These are phyloP conservation scores for Chaenodraco wilsoni DNA, from an alignment of 2,797 vertebrate genomes.

Conservation along the genomic window DNA sequence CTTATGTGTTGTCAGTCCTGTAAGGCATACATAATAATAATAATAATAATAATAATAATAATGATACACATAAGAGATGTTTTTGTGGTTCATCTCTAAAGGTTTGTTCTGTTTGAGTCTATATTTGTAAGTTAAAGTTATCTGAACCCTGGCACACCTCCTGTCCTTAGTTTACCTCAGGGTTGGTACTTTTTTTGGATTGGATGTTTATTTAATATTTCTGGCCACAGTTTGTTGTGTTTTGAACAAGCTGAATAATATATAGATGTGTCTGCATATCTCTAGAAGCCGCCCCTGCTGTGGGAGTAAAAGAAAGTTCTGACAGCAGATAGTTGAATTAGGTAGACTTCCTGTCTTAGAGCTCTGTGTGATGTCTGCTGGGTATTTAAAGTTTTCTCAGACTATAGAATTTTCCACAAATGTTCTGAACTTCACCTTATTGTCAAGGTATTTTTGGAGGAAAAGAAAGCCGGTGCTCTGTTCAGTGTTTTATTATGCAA, in stretches of 20 bases:
- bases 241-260: constrained; percentile 53
- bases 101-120: background rate
- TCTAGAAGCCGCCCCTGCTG: constrained; percentile 16
- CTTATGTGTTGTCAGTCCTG: background rate
- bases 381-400: constrained; percentile 32
- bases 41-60: background rate
- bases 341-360: constrained; percentile 26
- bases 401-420: constrained; percentile 15
- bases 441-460: constrained; percentile 7
- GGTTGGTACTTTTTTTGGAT: background rate
- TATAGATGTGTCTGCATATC: constrained; percentile 36
- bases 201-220: constrained; percentile 11
- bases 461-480: background rate
- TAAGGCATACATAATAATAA: background rate
- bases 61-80: background rate
- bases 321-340: constrained; percentile 51
- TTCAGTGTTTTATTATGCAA: background rate
- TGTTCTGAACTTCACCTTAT: constrained; percentile 20
- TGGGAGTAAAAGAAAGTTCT: constrained; percentile 30
- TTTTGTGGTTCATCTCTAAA: background rate
- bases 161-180: constrained; percentile 1
- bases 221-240: constrained; percentile 15
- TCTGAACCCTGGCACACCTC: background rate
- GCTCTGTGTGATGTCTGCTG: constrained; percentile 33
- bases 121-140: background rate